A percentile compares a stretch with the other conserved stretches of the same genome.
Conservation (phyloP, 2,113 vertebrate genomes). For the Plecturocebus donacophilus region DNA sequence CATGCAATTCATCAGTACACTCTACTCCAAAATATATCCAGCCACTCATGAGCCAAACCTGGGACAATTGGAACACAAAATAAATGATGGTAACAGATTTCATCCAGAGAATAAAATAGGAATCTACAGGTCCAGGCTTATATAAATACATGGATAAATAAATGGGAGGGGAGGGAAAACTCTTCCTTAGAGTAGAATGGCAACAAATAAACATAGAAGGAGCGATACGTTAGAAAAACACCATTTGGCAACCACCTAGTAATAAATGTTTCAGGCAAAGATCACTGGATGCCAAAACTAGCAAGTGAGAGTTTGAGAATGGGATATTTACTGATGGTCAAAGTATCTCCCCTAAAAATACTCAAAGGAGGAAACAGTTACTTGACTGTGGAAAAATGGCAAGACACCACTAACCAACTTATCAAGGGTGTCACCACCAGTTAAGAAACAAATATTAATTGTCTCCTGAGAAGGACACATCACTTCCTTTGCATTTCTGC, state of each 20-base stretch:
- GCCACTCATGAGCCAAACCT: neutral
- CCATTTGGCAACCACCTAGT: neutral
- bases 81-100: neutral
- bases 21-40: neutral
- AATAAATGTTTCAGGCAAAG: neutral
- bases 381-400: neutral
- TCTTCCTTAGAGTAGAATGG: neutral
- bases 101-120: neutral
- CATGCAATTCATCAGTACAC: neutral
- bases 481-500: neutral
- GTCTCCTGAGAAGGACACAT: neutral
- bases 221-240: neutral
- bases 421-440: neutral
- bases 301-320: neutral
- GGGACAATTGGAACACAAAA: neutral
- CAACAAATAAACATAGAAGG: neutral
- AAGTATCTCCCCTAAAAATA: neutral
- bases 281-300: neutral
- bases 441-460: neutral
- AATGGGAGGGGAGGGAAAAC: neutral
- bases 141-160: neutral
- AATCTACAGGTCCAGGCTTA: neutral
- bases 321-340: neutral
- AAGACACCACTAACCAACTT: neutral
- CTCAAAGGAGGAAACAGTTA: neutral